Conservation (phyloP, 2,797 vertebrate species). For the Alauda arvensis region DNA sequence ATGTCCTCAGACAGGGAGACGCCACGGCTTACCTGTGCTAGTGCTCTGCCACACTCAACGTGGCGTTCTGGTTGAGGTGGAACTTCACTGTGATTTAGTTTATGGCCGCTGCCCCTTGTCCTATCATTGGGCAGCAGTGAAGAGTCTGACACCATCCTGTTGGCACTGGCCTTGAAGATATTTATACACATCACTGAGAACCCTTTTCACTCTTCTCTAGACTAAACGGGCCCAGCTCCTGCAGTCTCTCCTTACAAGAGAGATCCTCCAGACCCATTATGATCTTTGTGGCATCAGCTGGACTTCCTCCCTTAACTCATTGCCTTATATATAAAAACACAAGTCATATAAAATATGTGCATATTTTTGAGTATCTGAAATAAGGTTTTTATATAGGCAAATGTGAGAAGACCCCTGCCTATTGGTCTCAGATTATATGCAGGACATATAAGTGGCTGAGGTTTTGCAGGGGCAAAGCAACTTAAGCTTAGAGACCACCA, state of each 20-base stretch:
- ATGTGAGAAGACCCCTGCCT: neutral
- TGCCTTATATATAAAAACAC: neutral
- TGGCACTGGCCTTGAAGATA: neutral
- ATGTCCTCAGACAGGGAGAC: no score
- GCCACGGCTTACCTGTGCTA: no score
- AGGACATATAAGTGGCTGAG: neutral
- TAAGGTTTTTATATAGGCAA: accelerated
- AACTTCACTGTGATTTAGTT: neutral
- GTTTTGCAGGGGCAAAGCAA: neutral
- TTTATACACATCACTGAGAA: neutral
- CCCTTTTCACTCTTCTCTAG: neutral
- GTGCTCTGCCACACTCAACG: neutral
- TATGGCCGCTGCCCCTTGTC: neutral
- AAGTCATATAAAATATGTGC: accelerated
- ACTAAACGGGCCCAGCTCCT: neutral
- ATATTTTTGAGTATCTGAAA: neutral
- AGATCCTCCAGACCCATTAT: neutral
- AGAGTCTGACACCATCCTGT: neutral
- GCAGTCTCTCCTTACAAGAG: no score
- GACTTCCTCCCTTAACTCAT: neutral
- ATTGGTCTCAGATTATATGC: accelerated
- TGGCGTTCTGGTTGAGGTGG: neutral
- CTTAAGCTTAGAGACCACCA: neutral
- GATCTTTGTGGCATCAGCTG: neutral
- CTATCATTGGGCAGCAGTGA: neutral